Evolutionary conservation across 1,140 invertebrate species (phyloP), one percentile per base, ranked within the genome.

Genomic region (Leptinotarsa defecta): DNA sequence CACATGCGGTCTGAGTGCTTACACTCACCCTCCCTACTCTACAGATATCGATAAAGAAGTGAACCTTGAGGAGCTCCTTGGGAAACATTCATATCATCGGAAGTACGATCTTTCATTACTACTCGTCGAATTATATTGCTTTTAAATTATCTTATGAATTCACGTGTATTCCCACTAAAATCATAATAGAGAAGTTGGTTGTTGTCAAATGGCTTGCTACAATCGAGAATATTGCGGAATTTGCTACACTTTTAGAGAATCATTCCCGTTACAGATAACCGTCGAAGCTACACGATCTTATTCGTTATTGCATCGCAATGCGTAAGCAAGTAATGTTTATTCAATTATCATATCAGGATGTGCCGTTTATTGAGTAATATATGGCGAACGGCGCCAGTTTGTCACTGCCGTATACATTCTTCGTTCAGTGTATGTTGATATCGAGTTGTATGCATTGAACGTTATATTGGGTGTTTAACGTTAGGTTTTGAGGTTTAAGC

Each of bases 321-420:
- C n/a, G n/a, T 19, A 17, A 57, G 52, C 52, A 57, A 57, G 52
- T 57, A 57, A 57, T 57, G 52, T 57, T 57, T 57, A 57, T 57
- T 57, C 52, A 57, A 57, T 57, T 57, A 57, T 57, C 52, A 57
- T 57, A 57, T 57, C 52, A 57, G 52, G 52, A 57, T 57, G 52
- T 57, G 52, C 52, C 52, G 52, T 57, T 57, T 57, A 57, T 57
- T 57, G 52, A 57, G 52, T 57, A 57, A 57, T 57, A 57, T 57
- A 57, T 57, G n/a, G 52, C 52, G 3, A 17, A 57, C 52, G 52
- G 52, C 52, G 52, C 52, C 52, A 57, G n/a, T 57, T 57, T 19
- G 52, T 57, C 52, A 57, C 6, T 19, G 52, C 15, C n/a, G 52
- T n/a, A 19, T 19, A 34, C 6, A 57, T 57, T 57, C 52, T 57